Evolutionary conservation across 1,140 invertebrate genomes (phyloP), one percentile per base, ranked within the genome.

Genomic region (Drosophila seguyi): DNA sequence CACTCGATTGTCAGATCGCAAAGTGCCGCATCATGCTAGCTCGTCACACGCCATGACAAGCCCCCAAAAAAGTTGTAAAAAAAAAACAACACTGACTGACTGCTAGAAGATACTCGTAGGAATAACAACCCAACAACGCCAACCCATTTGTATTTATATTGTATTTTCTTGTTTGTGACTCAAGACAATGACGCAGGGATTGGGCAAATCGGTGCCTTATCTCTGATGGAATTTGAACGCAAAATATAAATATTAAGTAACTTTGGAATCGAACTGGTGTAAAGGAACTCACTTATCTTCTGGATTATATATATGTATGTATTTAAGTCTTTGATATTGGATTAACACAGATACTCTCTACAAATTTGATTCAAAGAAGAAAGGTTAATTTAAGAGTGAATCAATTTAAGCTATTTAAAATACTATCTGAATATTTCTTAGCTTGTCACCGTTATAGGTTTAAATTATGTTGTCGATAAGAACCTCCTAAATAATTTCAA

Each of bases 21-120:
- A 80, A 80, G 29, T 80, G 84, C 76, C 45, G 20, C 39, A 77
- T 87, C 83, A 88, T 84, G 67, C 83, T 38, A 4, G 38, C 45
- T 76, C 53, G 73, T 58, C 50, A 34, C 31, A 45, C 34, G 42
- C 34, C 45, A 59, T 59, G 82, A 88, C 83, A 82, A 87, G 83
- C 83, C 83, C 84, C 84, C 75, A 31, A 86, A 86, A 74, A 79
- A 41, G 38, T 44, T 16, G 25, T 38, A 55, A 55, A 55, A 53
- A 53, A 22, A 22, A 53, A 25, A 10, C 11, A 52, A 27, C 3
- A 34, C 50, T 36, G 27, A 34, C 50, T 36, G 50, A 31, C 48
- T 72, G 45, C 65, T 71, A 58, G 52, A 57, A 72, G 65, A 39
- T 72, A 47, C 44, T 20, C 48, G 62, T 22, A 39, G 42, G 42